These are phyloP conservation scores for Pediacus dermestoides DNA, from an alignment of 2,888 invertebrate species.

Conservation along the genomic window DNA sequence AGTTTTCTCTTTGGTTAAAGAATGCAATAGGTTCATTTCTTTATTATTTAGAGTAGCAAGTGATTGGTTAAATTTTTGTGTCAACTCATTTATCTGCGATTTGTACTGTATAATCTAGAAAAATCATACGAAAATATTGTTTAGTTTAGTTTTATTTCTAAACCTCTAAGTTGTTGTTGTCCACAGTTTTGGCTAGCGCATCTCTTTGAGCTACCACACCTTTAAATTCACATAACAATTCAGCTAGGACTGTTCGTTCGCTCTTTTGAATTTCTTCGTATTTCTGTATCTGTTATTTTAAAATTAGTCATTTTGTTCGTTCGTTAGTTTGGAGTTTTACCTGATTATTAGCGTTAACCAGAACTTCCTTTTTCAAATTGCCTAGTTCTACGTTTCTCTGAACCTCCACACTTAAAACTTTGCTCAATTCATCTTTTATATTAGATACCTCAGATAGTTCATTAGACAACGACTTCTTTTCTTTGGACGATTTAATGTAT, in stretches of 20 bases:
- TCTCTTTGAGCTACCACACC: conserved; percentile 34
- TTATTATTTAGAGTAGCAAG: too few relatives aligned
- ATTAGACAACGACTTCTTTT: conserved; percentile 42
- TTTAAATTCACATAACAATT: conserved; percentile 37
- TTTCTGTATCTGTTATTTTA: conserved; percentile 40
- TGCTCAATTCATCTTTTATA: conserved; percentile 39
- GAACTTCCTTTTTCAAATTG: conserved; percentile 37
- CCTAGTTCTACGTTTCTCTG: conserved; percentile 36
- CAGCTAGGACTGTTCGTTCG: conserved; percentile 36
- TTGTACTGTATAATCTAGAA: conserved; percentile 16
- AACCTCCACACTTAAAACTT: conserved; percentile 37
- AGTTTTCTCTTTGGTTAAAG: too few relatives aligned
- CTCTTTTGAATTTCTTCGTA: conserved; percentile 40
- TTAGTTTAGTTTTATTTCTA: too few relatives aligned
- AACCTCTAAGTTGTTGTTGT: too few relatives aligned
- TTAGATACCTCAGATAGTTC: conserved; percentile 42
- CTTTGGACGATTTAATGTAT: conserved; percentile 41
- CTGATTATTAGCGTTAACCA: conserved; percentile 30
- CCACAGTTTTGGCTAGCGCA: too few relatives aligned
- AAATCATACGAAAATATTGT: conserved; percentile 7
- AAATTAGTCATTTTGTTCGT: too few relatives aligned
- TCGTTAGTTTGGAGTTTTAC: too few relatives aligned
- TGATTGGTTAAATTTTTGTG: too few relatives aligned
- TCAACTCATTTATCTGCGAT: not conserved
- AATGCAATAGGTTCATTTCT: too few relatives aligned